Evolutionary conservation across 2,113 vertebrate species (phyloP).

Genomic region (Columbina picui): DNA sequence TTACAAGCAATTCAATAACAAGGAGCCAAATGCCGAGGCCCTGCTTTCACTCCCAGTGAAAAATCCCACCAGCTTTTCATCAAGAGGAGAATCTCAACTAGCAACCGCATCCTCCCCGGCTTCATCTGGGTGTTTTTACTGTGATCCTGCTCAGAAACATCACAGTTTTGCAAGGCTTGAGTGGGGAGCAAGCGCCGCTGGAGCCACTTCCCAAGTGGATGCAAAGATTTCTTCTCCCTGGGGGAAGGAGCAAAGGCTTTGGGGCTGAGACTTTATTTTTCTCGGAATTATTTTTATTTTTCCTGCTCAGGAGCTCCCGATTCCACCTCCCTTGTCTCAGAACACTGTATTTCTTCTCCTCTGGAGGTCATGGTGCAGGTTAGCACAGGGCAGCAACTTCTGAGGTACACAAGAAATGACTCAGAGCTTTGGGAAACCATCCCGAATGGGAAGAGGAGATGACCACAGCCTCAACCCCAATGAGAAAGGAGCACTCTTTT

Average conservation of each 20-base stretch:
- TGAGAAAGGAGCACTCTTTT: accelerated
- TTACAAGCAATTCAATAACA: conserved; percentile 20
- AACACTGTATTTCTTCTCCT: neutral
- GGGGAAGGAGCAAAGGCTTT: neutral
- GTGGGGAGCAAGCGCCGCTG: neutral
- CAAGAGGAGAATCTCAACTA: neutral
- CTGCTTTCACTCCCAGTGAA: neutral
- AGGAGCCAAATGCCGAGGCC: neutral
- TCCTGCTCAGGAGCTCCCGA: neutral
- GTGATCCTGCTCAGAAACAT: neutral
- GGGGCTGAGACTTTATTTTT: neutral
- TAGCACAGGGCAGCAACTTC: neutral
- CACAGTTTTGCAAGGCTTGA: accelerated
- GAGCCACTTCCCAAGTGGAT: neutral
- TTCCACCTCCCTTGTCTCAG: accelerated
- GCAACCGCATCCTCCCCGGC: accelerated
- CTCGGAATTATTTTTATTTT: neutral
- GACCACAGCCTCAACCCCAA: neutral
- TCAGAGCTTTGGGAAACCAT: neutral
- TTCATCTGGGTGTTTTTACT: accelerated
- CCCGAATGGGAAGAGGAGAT: accelerated
- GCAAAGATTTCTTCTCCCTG: neutral
- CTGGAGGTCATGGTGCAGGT: accelerated
- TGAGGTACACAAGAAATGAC: neutral
- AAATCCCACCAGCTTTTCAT: neutral